Conservation (phyloP, 1,140 invertebrate genomes). For the Hydropsyche tenuis region DNA sequence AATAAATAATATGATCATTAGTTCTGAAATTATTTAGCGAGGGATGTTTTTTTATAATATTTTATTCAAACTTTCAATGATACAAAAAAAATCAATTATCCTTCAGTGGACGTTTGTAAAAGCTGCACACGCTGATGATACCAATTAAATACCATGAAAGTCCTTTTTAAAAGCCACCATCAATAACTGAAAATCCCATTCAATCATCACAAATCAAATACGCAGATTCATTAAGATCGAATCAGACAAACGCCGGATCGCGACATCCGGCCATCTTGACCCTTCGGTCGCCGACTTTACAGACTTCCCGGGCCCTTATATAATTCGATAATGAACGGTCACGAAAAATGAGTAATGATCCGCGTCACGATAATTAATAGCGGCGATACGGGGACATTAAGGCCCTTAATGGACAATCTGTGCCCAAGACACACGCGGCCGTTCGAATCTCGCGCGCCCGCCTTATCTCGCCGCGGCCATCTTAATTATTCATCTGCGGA, state of each 20-base stretch:
- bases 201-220: too few species aligned
- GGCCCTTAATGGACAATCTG: conserved; percentile 27
- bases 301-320: neutral
- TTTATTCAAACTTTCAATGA: neutral
- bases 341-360: conserved; percentile 37
- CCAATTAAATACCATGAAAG: too few species aligned
- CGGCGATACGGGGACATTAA: conserved; percentile 36
- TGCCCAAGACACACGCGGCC: neutral
- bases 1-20: neutral
- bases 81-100: too few species aligned
- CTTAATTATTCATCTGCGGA: conserved; percentile 37
- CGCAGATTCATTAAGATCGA: too few species aligned
- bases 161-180: too few species aligned
- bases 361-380: conserved; percentile 40
- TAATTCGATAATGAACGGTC: conserved; percentile 2
- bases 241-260: too few species aligned
- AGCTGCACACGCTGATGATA: too few species aligned
- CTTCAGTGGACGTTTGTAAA: too few species aligned
- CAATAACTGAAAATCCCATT: too few species aligned
- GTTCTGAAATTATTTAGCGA: neutral
- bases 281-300: neutral
- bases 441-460: neutral
- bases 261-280: too few species aligned
- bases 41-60: neutral
- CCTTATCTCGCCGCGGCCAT: conserved; percentile 27